These are phyloP conservation scores for Lophochroa leadbeateri DNA, from an alignment of 2,113 vertebrate species.

Conservation along the genomic window DNA sequence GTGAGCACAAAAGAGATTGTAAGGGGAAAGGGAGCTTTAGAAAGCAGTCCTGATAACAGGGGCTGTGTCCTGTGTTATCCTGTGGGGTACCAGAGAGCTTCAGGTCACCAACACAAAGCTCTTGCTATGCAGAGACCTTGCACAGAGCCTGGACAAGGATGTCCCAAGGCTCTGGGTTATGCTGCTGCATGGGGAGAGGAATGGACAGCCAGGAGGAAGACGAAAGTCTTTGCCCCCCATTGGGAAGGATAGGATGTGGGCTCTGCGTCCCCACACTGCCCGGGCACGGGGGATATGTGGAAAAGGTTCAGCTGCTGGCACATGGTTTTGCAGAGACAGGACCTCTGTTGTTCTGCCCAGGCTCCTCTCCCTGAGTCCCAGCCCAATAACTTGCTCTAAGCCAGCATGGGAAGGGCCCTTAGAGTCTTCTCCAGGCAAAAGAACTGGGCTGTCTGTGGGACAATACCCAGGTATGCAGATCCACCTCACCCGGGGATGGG, in stretches of 20 bases:
- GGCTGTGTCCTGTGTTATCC: background rate
- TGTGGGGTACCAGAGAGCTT: background rate
- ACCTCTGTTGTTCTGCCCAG: background rate
- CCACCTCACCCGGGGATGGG: background rate
- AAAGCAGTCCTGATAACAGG: background rate
- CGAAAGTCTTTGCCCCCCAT: accelerated
- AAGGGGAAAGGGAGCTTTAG: background rate
- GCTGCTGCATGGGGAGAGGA: background rate
- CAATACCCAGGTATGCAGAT: background rate
- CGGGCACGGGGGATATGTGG: accelerated
- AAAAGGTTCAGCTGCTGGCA: background rate
- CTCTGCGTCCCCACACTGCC: background rate
- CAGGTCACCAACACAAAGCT: background rate
- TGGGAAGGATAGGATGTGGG: background rate
- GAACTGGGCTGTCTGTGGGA: background rate
- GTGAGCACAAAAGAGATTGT: background rate
- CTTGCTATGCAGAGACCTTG: background rate
- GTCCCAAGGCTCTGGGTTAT: accelerated
- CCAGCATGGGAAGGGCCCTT: background rate
- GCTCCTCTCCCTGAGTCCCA: background rate
- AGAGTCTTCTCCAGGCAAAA: background rate
- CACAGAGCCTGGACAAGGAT: background rate
- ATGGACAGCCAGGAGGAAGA: background rate
- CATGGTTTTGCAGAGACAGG: background rate
- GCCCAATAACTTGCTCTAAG: background rate